Conservation (phyloP, 2,797 vertebrate genomes). For the Coilia nasus region DNA sequence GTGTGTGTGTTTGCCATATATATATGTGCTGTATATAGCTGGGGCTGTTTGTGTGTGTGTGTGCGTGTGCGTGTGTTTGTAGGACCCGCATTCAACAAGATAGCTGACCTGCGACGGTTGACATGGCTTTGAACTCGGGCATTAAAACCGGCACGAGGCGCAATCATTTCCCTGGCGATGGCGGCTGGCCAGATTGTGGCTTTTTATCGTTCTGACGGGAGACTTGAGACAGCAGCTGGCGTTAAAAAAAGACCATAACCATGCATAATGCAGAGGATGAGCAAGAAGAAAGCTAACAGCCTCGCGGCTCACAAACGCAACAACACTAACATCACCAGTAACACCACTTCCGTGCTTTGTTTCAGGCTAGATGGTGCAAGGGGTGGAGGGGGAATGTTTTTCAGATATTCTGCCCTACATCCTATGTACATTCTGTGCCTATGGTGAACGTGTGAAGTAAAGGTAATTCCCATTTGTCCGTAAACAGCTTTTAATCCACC, state of each 20-base stretch:
- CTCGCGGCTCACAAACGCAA: no score
- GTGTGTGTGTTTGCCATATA: no score
- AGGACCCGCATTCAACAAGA: neutral
- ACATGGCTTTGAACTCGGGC: neutral
- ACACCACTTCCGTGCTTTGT: no score
- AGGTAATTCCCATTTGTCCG: no score
- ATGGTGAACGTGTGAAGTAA: no score
- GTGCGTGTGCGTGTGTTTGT: neutral
- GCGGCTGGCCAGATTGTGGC: neutral
- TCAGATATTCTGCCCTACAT: no score
- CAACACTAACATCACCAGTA: no score
- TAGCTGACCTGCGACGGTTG: neutral
- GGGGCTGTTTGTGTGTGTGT: neutral
- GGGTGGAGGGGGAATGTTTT: no score
- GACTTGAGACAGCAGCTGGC: neutral
- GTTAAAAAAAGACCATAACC: neutral
- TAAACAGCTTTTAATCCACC: no score
- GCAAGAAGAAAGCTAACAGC: neutral
- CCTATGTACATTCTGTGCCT: no score
- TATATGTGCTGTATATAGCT: neutral
- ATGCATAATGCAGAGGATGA: slow-evolving; percentile 10
- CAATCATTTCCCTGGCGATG: neutral
- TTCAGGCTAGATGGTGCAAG: no score
- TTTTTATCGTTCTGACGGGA: neutral
- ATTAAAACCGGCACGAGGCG: neutral